Percentiles rank a stretch among this genome's conserved stretches.
Conservation (phyloP, 2,888 invertebrate genomes). For the Seladonia tumulorum region DNA sequence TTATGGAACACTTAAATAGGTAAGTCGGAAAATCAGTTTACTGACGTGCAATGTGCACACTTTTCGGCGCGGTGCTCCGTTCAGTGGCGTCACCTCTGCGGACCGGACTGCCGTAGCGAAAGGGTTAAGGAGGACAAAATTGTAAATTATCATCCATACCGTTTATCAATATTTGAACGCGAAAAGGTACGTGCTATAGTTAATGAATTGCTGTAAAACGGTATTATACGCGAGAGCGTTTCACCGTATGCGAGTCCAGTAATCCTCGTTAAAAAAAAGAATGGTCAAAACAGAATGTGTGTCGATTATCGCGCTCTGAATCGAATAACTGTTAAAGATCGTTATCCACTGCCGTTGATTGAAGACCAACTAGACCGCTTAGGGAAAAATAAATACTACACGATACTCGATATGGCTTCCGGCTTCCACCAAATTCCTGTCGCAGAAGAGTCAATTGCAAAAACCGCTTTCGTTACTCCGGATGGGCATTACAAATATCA, state of each 20-base stretch:
- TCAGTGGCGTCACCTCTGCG: too few species aligned
- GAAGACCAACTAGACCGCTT: slow-evolving; percentile 10
- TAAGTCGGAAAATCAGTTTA: too few species aligned
- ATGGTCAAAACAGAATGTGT: background rate
- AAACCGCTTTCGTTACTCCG: slow-evolving; percentile 17
- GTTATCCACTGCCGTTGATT: background rate
- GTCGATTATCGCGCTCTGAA: background rate
- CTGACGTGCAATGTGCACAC: too few species aligned
- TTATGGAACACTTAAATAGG: too few species aligned
- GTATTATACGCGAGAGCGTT: background rate
- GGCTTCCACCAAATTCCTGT: slow-evolving; percentile 18
- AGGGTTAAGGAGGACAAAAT: background rate
- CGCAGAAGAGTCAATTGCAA: background rate
- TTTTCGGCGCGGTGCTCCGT: too few species aligned
- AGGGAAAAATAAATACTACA: background rate
- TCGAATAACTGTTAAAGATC: background rate
- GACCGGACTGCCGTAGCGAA: too few species aligned
- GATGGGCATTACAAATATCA: slow-evolving; percentile 23
- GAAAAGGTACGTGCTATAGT: background rate
- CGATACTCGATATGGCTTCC: slow-evolving; percentile 12
- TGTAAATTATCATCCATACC: background rate
- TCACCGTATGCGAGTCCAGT: background rate
- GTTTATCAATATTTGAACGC: background rate
- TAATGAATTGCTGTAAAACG: background rate
- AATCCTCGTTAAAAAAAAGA: background rate